Conservation (phyloP, 2,888 invertebrate genomes). For the Cybosia mesomella region DNA sequence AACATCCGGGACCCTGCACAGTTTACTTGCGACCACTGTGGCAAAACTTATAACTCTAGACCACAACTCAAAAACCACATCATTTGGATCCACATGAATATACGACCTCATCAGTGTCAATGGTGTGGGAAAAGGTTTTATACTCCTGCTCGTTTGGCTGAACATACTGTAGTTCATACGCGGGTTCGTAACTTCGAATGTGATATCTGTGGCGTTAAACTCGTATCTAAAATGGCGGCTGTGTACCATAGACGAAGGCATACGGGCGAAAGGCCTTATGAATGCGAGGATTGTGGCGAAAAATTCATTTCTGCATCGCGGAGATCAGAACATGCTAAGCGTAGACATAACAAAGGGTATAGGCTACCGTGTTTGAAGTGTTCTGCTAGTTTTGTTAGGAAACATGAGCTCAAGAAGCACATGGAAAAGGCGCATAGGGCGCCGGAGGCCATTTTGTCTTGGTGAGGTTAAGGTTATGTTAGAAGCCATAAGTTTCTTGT, state of each 20-base stretch:
- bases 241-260: conserved; percentile 80
- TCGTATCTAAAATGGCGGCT: conserved; percentile 80
- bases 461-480: conserved; percentile 1
- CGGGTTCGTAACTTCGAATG: conserved; percentile 84
- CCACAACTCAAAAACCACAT: conserved; percentile 81
- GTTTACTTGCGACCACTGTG: conserved; percentile 77
- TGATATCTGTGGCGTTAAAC: conserved; percentile 81
- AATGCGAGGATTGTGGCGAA: conserved; percentile 77
- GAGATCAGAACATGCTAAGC: conserved; percentile 76
- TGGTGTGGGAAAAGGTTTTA: conserved; percentile 85
- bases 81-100: conserved; percentile 82
- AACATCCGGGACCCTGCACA: conserved; percentile 77
- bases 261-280: conserved; percentile 80
- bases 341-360: conserved; percentile 73
- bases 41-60: conserved; percentile 71
- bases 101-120: conserved; percentile 81
- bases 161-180: conserved; percentile 85
- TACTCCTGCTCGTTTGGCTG: conserved; percentile 80
- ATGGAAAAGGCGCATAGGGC: conserved; percentile 64
- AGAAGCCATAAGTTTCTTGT: not conserved
- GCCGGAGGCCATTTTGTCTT: conserved; percentile 29
- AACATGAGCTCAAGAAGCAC: conserved; percentile 72
- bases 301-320: conserved; percentile 78
- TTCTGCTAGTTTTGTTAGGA: conserved; percentile 67
- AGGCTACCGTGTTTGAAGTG: conserved; percentile 68